phyloP scores from a whole-genome alignment of 2,113 vertebrate genomes.

The Antechinus flavipes region DNA sequence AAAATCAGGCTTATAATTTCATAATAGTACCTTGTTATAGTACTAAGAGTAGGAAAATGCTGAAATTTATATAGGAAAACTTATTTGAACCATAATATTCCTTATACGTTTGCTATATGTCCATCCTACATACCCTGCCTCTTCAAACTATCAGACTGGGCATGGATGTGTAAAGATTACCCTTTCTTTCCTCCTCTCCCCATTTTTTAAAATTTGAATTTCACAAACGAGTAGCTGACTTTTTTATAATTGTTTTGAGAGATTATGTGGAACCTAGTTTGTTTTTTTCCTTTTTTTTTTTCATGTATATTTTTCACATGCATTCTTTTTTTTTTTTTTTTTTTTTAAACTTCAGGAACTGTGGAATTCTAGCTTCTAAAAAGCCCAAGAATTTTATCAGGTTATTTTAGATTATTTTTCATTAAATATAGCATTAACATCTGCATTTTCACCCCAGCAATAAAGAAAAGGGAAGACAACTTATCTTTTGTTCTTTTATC shows the following conservation, averaged over 20 bases:
- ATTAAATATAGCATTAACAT: neutral
- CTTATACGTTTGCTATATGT: neutral
- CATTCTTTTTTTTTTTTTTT: neutral
- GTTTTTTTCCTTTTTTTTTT: neutral
- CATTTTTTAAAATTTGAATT: neutral
- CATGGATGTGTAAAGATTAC: neutral
- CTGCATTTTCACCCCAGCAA: conserved; percentile 1
- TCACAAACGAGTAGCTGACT: neutral
- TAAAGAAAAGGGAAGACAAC: conserved; percentile 41
- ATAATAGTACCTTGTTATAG: neutral
- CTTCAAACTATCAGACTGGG: neutral
- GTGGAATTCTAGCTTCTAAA: neutral
- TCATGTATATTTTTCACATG: neutral
- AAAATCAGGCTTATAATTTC: neutral
- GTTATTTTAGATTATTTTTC: neutral
- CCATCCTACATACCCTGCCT: neutral
- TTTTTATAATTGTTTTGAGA: neutral
- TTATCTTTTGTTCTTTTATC: conserved; percentile 40
- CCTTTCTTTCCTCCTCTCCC: too few species aligned
- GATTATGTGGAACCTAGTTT: neutral
- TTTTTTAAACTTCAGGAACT: neutral
- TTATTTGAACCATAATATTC: neutral
- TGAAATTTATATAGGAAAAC: neutral
- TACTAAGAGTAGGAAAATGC: neutral
- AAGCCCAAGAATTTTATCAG: neutral